Percentiles rank a stretch among this genome's conserved stretches.
Evolutionary conservation across 92 coral and sea anemone genomes (phyloP).

Genomic region (Siderastrea siderea): DNA sequence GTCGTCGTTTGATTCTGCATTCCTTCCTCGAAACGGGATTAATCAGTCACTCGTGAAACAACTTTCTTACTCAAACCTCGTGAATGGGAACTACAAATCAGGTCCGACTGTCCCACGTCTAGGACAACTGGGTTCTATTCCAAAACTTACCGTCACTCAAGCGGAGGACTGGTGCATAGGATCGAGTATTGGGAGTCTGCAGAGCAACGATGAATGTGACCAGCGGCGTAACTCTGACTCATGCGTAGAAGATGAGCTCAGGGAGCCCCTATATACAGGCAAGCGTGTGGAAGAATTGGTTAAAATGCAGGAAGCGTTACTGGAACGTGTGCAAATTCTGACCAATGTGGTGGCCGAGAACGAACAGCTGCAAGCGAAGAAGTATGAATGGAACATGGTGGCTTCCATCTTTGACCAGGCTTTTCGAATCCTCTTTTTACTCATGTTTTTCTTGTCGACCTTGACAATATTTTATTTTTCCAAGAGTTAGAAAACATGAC

Average conservation of each 20-base stretch:
- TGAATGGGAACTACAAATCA: constrained; percentile 40
- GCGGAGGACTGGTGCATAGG: constrained; percentile 25
- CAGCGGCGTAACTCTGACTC: constrained; percentile 12
- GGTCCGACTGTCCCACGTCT: not conserved
- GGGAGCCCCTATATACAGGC: not conserved
- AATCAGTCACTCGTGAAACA: constrained; percentile 30
- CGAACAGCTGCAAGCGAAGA: constrained; percentile 66
- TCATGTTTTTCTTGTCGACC: constrained; percentile 80
- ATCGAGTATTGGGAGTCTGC: constrained; percentile 21
- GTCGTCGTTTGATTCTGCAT: not conserved
- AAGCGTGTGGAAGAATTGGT: constrained; percentile 21
- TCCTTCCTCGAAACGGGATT: not conserved
- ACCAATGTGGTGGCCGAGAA: constrained; percentile 51
- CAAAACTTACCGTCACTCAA: constrained; percentile 14
- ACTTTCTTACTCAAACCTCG: constrained; percentile 44
- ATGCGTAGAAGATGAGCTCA: not conserved
- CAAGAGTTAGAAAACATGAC: not conserved
- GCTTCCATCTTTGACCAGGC: constrained; percentile 83
- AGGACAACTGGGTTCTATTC: not conserved
- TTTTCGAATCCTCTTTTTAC: constrained; percentile 75
- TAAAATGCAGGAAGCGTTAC: constrained; percentile 27
- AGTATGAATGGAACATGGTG: constrained; percentile 85
- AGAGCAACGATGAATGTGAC: constrained; percentile 47
- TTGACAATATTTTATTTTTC: constrained; percentile 70
- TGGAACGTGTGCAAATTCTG: constrained; percentile 38